Percentiles rank a stretch among this genome's conserved stretches.
Conservation (phyloP, 2,888 invertebrate genomes). For the Tetragnatha montana region DNA sequence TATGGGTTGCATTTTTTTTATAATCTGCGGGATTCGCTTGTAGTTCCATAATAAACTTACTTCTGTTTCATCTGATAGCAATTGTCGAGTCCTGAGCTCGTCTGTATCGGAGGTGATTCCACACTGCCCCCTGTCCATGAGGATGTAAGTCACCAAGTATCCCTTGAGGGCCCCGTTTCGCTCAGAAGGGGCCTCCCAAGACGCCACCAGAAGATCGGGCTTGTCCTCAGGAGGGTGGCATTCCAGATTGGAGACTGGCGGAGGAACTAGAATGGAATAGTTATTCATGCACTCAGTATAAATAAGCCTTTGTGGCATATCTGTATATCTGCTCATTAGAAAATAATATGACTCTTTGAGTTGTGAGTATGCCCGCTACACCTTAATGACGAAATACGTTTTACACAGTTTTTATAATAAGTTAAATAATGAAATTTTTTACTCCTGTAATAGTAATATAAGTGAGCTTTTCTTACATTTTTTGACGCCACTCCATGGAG, state of each 20-base stretch:
- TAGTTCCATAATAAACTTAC: slow-evolving; percentile 31
- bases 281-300: too few species aligned
- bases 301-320: too few species aligned
- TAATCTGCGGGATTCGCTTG: neutral
- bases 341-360: too few species aligned
- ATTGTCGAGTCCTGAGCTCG: neutral
- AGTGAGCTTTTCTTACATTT: too few species aligned
- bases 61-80: slow-evolving; percentile 58
- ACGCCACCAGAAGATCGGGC: slow-evolving; percentile 47
- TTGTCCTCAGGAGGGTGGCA: slow-evolving; percentile 25
- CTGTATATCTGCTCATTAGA: too few species aligned
- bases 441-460: too few species aligned
- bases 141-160: slow-evolving; percentile 38
- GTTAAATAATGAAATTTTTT: too few species aligned
- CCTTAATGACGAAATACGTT: too few species aligned
- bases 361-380: too few species aligned
- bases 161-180: slow-evolving; percentile 51
- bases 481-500: too few species aligned
- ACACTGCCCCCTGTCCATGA: slow-evolving; percentile 57
- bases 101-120: neutral
- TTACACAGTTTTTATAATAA: too few species aligned
- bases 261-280: slow-evolving; percentile 41
- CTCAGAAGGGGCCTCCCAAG: slow-evolving; percentile 59
- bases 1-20: neutral
- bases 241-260: slow-evolving; percentile 46